These are phyloP conservation scores for Liasis olivaceus DNA, from an alignment of 2,797 vertebrate genomes.

Conservation along the genomic window DNA sequence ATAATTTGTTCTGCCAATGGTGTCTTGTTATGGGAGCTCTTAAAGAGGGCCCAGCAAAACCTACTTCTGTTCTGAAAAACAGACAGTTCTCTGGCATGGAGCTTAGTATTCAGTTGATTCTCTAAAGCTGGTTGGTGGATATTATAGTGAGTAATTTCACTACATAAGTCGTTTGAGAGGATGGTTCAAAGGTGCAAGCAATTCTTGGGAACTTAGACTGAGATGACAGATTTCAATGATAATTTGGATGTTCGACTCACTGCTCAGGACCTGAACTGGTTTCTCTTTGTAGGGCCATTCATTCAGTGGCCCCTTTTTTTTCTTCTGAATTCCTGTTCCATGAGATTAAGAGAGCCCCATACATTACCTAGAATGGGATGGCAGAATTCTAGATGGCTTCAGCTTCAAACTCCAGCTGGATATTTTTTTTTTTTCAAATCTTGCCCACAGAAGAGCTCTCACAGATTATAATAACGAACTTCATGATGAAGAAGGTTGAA, in stretches of 20 bases:
- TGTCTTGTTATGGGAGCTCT: background rate
- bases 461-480: background rate
- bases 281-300: background rate
- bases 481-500: background rate
- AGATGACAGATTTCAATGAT: background rate
- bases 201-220: background rate
- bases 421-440: background rate
- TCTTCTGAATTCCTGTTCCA: background rate
- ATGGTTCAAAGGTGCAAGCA: background rate
- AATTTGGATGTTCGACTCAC: background rate
- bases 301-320: background rate
- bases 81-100: background rate
- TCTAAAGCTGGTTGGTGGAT: background rate
- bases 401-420: background rate
- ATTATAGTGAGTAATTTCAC: background rate
- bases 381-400: background rate
- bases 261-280: background rate
- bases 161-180: background rate
- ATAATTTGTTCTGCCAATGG: background rate
- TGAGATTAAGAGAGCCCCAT: too few relatives aligned
- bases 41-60: background rate
- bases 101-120: background rate
- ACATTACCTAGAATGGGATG: background rate
- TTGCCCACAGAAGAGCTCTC: background rate
- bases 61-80: background rate